Percentiles rank a stretch among this genome's conserved stretches.
phyloP scores from a whole-genome alignment of 1,140 invertebrate species.

The Platorchestia sp. region DNA sequence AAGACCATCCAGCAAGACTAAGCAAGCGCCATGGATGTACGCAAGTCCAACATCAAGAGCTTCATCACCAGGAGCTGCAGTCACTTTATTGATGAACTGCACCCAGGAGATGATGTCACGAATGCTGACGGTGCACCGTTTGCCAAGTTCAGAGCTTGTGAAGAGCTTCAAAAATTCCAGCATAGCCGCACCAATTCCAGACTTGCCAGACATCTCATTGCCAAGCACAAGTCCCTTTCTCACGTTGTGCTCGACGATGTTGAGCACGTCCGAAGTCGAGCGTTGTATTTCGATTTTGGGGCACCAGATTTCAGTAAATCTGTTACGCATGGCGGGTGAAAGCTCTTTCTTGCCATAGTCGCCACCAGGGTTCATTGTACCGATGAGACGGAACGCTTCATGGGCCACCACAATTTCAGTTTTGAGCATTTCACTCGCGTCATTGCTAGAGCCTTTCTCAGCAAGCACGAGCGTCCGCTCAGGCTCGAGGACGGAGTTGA shows the following conservation, averaged over 20 bases:
- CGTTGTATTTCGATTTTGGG: slow-evolving; percentile 75
- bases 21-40: slow-evolving; percentile 89
- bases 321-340: slow-evolving; percentile 95
- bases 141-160: slow-evolving; percentile 80
- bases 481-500: slow-evolving; percentile 95
- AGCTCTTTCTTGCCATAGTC: slow-evolving; percentile 99
- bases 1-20: slow-evolving; percentile 92
- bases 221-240: slow-evolving; percentile 72
- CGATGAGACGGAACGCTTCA: slow-evolving; percentile 89
- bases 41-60: slow-evolving; percentile 73
- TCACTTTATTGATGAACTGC: slow-evolving; percentile 85
- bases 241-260: slow-evolving; percentile 87
- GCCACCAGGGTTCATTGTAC: slow-evolving; percentile 99
- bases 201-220: slow-evolving; percentile 72
- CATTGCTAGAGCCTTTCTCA: slow-evolving; percentile 80
- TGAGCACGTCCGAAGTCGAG: slow-evolving; percentile 79
- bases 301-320: slow-evolving; percentile 99
- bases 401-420: slow-evolving; percentile 74
- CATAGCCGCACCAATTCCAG: slow-evolving; percentile 79
- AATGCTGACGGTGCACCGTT: slow-evolving; percentile 82
- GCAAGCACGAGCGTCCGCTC: slow-evolving; percentile 91
- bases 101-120: slow-evolving; percentile 95
- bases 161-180: slow-evolving; percentile 88
- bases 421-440: slow-evolving; percentile 58
- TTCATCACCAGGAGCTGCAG: slow-evolving; percentile 62